Conservation (phyloP, 2,797 vertebrate genomes). For the Mormyrops boulengeri region DNA sequence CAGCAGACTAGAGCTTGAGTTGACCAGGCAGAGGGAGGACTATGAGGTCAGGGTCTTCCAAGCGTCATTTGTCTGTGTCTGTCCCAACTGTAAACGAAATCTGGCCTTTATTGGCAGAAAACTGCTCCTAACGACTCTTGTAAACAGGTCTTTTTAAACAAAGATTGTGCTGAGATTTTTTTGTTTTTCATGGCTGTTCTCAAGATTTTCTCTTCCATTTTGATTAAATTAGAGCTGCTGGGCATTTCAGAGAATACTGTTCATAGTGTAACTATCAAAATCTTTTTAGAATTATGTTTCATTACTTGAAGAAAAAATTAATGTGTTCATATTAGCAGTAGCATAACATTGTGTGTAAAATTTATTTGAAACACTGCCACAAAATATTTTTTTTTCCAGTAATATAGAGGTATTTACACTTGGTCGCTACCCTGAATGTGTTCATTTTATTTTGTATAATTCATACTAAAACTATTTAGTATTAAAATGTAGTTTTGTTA, state of each 20-base stretch:
- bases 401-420: not conserved
- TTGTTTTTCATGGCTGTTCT: constrained; percentile 15
- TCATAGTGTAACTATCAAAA: not conserved
- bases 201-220: not conserved
- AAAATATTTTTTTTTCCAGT: not conserved
- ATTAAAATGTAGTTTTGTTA: not conserved
- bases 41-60: constrained; percentile 50
- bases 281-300: not conserved
- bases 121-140: constrained; percentile 1
- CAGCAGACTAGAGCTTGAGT: constrained; percentile 60
- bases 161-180: constrained; percentile 16
- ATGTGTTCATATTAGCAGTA: not conserved
- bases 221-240: not conserved
- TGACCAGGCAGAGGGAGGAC: constrained; percentile 62
- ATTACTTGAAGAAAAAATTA: not conserved
- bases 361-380: not conserved
- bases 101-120: constrained; percentile 21
- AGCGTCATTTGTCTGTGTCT: constrained; percentile 19
- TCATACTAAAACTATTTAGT: not conserved
- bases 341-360: not conserved
- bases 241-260: not conserved
- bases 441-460: not conserved
- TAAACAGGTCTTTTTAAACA: constrained; percentile 17
- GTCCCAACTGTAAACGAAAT: constrained; percentile 15
- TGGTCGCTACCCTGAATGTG: not conserved